Evolutionary conservation across 2,888 invertebrate species (phyloP).

Genomic region (Tyria jacobaeae): DNA sequence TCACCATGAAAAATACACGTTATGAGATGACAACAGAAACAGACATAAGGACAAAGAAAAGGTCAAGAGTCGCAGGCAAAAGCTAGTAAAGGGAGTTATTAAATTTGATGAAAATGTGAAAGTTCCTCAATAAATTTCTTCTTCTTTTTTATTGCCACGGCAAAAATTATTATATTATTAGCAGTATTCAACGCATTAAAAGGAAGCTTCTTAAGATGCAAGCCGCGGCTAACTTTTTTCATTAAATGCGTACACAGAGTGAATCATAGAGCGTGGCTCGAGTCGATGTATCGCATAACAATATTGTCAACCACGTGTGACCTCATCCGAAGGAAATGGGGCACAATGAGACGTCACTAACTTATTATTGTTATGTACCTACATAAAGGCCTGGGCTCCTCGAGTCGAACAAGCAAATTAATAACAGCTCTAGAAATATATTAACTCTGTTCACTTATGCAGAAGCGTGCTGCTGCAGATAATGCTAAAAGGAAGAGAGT

Average conservation of each 20-base stretch:
- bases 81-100: too few relatives aligned
- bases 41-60: too few relatives aligned
- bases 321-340: conserved; percentile 53
- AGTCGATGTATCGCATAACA: conserved; percentile 41
- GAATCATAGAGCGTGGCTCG: conserved; percentile 28
- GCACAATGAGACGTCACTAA: conserved; percentile 26
- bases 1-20: too few relatives aligned
- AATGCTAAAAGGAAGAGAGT: too few relatives aligned
- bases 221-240: conserved; percentile 11
- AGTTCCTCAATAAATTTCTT: too few relatives aligned
- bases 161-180: not conserved
- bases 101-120: too few relatives aligned
- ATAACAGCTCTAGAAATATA: not conserved
- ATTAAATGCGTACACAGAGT: conserved; percentile 29
- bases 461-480: not conserved
- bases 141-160: too few relatives aligned
- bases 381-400: not conserved
- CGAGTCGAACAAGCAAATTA: not conserved
- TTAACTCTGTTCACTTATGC: not conserved
- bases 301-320: conserved; percentile 41
- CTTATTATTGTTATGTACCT: conserved; percentile 26
- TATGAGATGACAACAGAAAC: too few relatives aligned
- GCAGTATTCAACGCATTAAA: not conserved
- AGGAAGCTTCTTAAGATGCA: conserved; percentile 31
- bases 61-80: too few relatives aligned